Evolutionary conservation across 2,888 invertebrate species (phyloP), one percentile per base, ranked within the genome.

Genomic region (Lycophotia porphyrea): DNA sequence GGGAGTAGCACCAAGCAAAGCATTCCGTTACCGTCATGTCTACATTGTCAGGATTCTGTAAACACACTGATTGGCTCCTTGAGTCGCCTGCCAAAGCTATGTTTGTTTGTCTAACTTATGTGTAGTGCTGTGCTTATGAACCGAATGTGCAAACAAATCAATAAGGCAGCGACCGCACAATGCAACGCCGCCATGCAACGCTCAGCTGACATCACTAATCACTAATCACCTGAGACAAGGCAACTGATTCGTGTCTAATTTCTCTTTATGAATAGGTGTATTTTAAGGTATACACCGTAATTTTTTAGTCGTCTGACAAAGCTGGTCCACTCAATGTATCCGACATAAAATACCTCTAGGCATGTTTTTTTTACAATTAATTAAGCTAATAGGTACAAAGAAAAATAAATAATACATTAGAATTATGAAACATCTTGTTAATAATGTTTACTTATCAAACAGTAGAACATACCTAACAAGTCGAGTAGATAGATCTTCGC

Each of bases 41-140:
- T 69, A 63, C 44, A 82, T 69, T 77, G 64, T 78, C 61, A 73
- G 64, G 27, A 58, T 27, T 64, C 68, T 61, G 71, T 70, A 76
- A 82, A 82, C 70, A 76, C 39, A 42, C 64, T 84, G 84, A 82
- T 84, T 82, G 82, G 76, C 84, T 76, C 70, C 64, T 78, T 47
- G 58, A 61, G 39, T n/a, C 49, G 24, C 49, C 42, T 65, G 68
- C 65, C 39, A 71, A 58, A 60, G 39, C 52, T n/a, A 42, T 68
- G 52, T 82, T 70, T 47, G 58, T 70, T 71, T 34, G 34, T 39
- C 36, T 36, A 21, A 47, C 63, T 55, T 60, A 61, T 52, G 18
- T 34, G 34, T 66, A 70, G 47, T 18, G 27, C 42, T 69, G 66
- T 76, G 71, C 70, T 52, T 81, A 75, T 77, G 70, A 75, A 77